phyloP scores from a whole-genome alignment of 2,888 invertebrate species.

The Steinernema hermaphroditum region DNA sequence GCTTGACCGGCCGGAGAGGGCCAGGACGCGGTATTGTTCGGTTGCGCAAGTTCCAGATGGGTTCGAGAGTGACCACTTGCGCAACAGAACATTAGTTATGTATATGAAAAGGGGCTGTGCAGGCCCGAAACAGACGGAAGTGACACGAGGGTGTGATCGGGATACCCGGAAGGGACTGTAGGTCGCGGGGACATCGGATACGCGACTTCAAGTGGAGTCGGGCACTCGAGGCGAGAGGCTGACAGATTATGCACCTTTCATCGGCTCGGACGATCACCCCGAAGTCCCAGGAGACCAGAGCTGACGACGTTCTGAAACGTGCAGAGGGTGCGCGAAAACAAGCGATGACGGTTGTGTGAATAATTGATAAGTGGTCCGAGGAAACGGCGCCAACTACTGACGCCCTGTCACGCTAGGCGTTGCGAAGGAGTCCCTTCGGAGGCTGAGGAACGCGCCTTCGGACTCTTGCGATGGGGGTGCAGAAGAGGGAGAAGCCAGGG shows the following conservation, averaged over 20 bases:
- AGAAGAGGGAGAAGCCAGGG: no score
- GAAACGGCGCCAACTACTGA: neutral
- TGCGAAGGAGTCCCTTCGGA: neutral
- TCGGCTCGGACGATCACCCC: neutral
- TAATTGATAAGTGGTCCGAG: neutral
- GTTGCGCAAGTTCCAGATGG: conserved; percentile 23
- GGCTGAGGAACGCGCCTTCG: no score
- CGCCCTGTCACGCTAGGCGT: neutral
- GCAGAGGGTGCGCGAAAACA: neutral
- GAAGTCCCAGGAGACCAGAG: neutral
- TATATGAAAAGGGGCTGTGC: neutral
- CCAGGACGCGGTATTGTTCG: neutral
- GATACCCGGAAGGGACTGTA: neutral
- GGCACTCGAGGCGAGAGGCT: neutral
- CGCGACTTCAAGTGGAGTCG: neutral
- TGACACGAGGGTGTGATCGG: neutral
- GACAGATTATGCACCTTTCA: conserved; percentile 17
- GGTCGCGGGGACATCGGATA: neutral
- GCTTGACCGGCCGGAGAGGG: neutral
- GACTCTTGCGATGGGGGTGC: no score
- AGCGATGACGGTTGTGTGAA: neutral
- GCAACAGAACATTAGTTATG: conserved; percentile 9
- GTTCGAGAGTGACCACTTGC: neutral
- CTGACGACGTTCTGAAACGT: neutral
- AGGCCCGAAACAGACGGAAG: neutral